Base-by-base conservation (phyloP, 2,797 vertebrate genomes). In the Gadopsis bispinosus region DNA sequence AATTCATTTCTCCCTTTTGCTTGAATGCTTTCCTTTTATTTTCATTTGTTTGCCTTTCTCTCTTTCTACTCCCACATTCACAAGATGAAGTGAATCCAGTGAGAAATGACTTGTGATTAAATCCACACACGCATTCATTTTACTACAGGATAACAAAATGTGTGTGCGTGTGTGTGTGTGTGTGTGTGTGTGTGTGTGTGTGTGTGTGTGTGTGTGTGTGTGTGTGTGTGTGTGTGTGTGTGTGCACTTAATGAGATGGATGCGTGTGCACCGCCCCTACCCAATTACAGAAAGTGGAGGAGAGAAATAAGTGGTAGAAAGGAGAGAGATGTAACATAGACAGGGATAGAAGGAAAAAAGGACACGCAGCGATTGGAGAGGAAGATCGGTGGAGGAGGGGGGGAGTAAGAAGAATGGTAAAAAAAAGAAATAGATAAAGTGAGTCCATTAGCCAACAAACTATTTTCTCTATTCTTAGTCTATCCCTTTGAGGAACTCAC, bases 1-100 rank as follows among this genome's bases (percentile, higher is more conserved):
- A 87, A 91, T 93, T 90, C 86, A 89, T 93, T 89, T 91, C 79
- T 88, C 75, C 75, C 82, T 84, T 86, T 83, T 31, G 65, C 85
- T 81, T 59, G 54, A 87, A 84, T 39, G 89, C 81, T 74, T 92
- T 88, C 80, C 84, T 91, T 92, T 88, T 83, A 86, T 92, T 92
- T 90, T 84, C 80, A 88, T 88, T 83, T 89, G 80, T 91, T 91
- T 89, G 79, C 64, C 59, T 83, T 83, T 80, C 67, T 82, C 66
- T 79, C 77, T 71, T 77, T 88, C 77, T 82, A 31, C 51, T 78
- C 67, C 80, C 63, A 69, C 75, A 69, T 79, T 73, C 79, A 72
- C 50, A 51, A 86, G 79, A 83, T 83, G 83, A 83, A 89, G 73
- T 63, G 76, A 81, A 83, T 85, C 85, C 81, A 70, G 67, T 31